A percentile compares a stretch with the other conserved stretches of the same genome.
These are phyloP conservation scores for Gonocerus acuteangulatus DNA, from an alignment of 2,888 invertebrate species.

Conservation along the genomic window DNA sequence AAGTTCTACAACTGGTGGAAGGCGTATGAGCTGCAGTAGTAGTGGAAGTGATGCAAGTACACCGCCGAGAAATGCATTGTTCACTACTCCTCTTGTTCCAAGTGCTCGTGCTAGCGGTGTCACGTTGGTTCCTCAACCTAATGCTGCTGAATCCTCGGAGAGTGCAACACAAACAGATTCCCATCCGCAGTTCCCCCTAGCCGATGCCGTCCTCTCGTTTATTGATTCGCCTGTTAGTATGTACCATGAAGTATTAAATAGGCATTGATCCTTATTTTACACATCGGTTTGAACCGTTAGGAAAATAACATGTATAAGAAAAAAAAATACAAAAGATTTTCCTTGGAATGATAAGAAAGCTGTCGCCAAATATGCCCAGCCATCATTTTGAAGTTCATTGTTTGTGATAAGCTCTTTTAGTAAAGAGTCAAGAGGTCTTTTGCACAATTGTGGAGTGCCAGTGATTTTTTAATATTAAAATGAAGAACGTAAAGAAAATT, in stretches of 20 bases:
- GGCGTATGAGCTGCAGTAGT: slow-evolving; percentile 11
- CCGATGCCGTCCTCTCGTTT: slow-evolving; percentile 56
- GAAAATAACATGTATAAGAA: too few species aligned
- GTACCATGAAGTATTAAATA: too few species aligned
- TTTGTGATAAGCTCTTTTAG: too few species aligned
- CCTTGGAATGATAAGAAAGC: too few species aligned
- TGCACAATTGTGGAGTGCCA: too few species aligned
- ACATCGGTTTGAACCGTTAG: slow-evolving; percentile 3
- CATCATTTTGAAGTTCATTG: too few species aligned
- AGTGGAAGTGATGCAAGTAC: neutral
- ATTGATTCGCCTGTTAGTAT: slow-evolving; percentile 56
- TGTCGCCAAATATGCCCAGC: too few species aligned
- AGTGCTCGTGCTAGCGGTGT: slow-evolving; percentile 17
- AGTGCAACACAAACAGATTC: slow-evolving; percentile 4
- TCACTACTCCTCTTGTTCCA: slow-evolving; percentile 20
- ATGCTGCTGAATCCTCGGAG: neutral
- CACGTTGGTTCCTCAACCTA: slow-evolving; percentile 2
- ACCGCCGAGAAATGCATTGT: slow-evolving; percentile 6
- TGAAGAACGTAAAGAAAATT: too few species aligned
- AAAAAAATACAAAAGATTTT: too few species aligned
- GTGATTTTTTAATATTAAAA: too few species aligned
- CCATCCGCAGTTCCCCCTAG: slow-evolving; percentile 46
- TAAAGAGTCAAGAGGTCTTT: too few species aligned
- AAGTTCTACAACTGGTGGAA: slow-evolving; percentile 5
- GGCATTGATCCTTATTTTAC: too few species aligned